Conservation (phyloP, 2,113 vertebrate genomes). For the Struthidea cinerea region DNA sequence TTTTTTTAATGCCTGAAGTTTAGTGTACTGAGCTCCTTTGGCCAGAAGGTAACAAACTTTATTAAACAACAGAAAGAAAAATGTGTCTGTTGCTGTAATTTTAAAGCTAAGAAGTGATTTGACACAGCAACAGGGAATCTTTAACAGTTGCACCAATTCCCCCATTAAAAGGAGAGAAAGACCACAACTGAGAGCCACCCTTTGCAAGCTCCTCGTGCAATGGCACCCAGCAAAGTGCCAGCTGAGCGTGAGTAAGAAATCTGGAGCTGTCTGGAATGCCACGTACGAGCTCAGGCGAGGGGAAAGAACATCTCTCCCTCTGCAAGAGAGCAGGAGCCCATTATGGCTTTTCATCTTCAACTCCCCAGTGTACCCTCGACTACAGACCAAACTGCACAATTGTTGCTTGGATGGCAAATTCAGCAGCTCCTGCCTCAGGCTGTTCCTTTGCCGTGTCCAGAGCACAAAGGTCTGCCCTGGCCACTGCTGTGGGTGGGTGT, state of each 20-base stretch:
- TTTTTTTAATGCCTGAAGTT: background rate
- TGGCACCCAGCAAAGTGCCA: background rate
- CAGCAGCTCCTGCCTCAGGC: background rate
- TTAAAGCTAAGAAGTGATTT: background rate
- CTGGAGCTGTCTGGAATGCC: background rate
- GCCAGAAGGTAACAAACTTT: background rate
- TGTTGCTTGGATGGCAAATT: background rate
- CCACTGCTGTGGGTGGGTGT: background rate
- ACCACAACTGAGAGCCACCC: background rate
- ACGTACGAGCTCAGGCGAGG: background rate
- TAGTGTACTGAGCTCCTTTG: background rate
- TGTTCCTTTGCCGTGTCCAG: background rate
- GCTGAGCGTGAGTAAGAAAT: background rate
- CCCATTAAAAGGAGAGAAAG: background rate
- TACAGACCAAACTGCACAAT: background rate
- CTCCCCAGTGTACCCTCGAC: rapidly evolving
- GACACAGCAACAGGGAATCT: background rate
- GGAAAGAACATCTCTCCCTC: background rate
- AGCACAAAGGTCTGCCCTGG: background rate
- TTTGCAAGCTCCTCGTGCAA: background rate
- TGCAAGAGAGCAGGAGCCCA: background rate
- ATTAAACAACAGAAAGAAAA: background rate
- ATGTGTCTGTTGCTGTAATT: background rate
- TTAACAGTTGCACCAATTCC: background rate
- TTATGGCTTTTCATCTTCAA: background rate